A percentile compares a stretch with the other conserved stretches of the same genome.
Conservation (phyloP, 2,888 invertebrate species). For the Andrena minutula region DNA sequence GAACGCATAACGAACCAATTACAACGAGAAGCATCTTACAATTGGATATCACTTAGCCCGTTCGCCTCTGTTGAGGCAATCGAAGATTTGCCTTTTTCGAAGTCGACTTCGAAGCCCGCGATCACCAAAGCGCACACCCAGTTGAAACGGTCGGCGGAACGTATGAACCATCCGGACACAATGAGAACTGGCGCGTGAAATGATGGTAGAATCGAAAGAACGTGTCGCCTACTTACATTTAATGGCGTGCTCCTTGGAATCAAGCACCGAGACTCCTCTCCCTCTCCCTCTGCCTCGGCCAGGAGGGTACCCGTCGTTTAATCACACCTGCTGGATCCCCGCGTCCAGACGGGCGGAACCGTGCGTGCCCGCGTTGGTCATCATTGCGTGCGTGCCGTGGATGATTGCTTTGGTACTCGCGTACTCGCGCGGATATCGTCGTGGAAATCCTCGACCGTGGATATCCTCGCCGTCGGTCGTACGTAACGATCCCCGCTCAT, state of each 20-base stretch:
- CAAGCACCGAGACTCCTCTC: constrained; percentile 23
- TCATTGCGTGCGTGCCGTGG: constrained; percentile 59
- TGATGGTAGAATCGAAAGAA: constrained; percentile 9
- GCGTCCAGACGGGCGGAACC: constrained; percentile 36
- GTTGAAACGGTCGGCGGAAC: no score
- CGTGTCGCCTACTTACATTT: constrained; percentile 59
- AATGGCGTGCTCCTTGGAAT: constrained; percentile 20
- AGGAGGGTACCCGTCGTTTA: constrained; percentile 28
- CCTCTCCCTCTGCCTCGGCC: constrained; percentile 15
- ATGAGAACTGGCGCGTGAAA: background rate
- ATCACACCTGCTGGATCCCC: constrained; percentile 53
- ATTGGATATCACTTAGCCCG: background rate
- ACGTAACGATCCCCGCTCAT: constrained; percentile 84
- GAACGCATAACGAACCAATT: constrained; percentile 6
- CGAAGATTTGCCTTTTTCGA: background rate
- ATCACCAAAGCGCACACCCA: constrained; percentile 10
- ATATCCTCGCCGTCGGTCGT: constrained; percentile 74
- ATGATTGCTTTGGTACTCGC: constrained; percentile 55
- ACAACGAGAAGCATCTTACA: background rate
- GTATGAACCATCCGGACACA: background rate
- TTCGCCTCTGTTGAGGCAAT: background rate
- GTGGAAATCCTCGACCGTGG: constrained; percentile 74
- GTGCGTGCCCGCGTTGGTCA: constrained; percentile 39
- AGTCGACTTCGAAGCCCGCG: background rate
- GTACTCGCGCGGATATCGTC: constrained; percentile 73